phyloP scores from a whole-genome alignment of 2,888 invertebrate genomes.

The Aspidiotus destructor region DNA sequence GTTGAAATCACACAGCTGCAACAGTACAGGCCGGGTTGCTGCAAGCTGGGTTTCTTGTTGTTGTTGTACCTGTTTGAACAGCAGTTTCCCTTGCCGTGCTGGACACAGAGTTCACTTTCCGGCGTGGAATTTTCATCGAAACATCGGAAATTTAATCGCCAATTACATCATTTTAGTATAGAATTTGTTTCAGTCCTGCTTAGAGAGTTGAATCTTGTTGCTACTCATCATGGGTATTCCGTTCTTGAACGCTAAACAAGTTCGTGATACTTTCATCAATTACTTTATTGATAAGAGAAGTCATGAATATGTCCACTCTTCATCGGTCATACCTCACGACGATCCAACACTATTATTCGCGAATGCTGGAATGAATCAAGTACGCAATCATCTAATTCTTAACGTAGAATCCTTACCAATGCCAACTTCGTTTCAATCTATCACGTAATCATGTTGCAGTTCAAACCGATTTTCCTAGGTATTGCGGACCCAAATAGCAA shows the following conservation, averaged over 20 bases:
- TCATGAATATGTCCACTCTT: slow-evolving; percentile 94
- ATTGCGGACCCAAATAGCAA: slow-evolving; percentile 93
- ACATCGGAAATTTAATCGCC: too few species aligned
- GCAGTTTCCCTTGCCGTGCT: too few species aligned
- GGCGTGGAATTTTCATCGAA: too few species aligned
- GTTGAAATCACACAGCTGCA: too few species aligned
- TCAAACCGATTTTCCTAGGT: slow-evolving; percentile 96
- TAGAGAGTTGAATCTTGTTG: too few species aligned
- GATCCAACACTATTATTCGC: slow-evolving; percentile 96
- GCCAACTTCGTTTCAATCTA: too few species aligned
- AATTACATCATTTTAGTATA: too few species aligned
- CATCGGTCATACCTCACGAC: slow-evolving; percentile 92
- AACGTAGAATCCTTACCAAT: not conserved
- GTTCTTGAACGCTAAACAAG: slow-evolving; percentile 55
- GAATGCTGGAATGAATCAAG: slow-evolving; percentile 99
- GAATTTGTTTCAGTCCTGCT: too few species aligned
- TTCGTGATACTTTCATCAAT: slow-evolving; percentile 75
- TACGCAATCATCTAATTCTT: slow-evolving; percentile 38
- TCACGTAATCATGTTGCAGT: slow-evolving; percentile 46
- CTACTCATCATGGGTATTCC: not conserved
- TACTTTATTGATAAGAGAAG: slow-evolving; percentile 72
- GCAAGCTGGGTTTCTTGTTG: too few species aligned
- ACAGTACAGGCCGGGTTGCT: too few species aligned
- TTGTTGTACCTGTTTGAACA: too few species aligned
- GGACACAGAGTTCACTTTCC: too few species aligned